Conservation (phyloP, 2,888 invertebrate genomes). For the Malachius bipustulatus region DNA sequence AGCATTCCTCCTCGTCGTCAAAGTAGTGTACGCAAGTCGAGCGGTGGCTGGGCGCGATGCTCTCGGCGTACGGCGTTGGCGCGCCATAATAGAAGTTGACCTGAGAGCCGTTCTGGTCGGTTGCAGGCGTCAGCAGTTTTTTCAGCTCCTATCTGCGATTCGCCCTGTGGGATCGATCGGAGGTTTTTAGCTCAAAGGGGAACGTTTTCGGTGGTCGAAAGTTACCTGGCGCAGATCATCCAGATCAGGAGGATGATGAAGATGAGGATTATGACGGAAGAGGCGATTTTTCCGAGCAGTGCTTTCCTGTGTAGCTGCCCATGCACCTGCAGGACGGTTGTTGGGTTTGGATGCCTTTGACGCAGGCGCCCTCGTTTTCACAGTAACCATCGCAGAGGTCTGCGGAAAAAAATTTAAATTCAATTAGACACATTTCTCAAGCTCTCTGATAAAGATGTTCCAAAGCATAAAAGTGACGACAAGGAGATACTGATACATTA, state of each 20-base stretch:
- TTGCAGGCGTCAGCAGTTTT: constrained; percentile 78
- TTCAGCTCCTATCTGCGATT: constrained; percentile 81
- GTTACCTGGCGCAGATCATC: constrained; percentile 89
- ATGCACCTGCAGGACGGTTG: constrained; percentile 81
- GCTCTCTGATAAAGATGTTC: no score
- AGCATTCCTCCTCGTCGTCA: constrained; percentile 90
- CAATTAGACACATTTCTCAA: no score
- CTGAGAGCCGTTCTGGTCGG: constrained; percentile 85
- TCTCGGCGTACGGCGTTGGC: constrained; percentile 88
- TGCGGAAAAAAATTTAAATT: no score
- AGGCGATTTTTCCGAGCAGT: constrained; percentile 81
- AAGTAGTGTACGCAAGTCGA: constrained; percentile 93
- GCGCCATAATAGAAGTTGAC: constrained; percentile 95
- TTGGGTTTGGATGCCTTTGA: constrained; percentile 71
- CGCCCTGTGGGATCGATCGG: constrained; percentile 51
- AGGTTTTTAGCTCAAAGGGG: no score
- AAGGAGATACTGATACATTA: no score
- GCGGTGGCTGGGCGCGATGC: constrained; percentile 89
- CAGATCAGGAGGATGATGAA: constrained; percentile 85
- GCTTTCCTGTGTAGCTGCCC: constrained; percentile 83
- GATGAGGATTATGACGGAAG: constrained; percentile 86
- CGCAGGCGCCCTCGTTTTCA: constrained; percentile 80
- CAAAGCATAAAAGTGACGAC: no score
- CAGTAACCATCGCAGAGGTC: constrained; percentile 80
- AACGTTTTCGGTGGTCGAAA: no score